A percentile compares a stretch with the other conserved stretches of the same genome.
Conservation (phyloP, 35 echinoderm and acorn worm genomes). For the Apostichopus californicus region DNA sequence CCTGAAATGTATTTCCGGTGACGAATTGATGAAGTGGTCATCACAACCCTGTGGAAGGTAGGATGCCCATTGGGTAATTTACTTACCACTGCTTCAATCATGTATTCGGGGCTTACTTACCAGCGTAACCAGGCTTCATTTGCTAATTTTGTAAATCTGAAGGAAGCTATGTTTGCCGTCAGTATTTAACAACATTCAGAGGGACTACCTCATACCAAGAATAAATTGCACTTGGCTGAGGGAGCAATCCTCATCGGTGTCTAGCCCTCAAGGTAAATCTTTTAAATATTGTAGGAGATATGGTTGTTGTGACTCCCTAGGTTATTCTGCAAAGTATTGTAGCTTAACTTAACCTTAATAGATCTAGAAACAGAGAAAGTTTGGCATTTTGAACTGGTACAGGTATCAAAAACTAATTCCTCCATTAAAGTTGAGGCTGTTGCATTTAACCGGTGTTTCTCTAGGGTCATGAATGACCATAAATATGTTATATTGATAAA, state of each 20-base stretch:
- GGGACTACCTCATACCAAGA: conserved; percentile 17
- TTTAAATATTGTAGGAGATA: conserved; percentile 14
- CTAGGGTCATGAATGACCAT: conserved; percentile 17
- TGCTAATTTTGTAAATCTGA: neutral
- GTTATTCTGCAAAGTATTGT: conserved; percentile 58
- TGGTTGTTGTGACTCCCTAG: conserved; percentile 13
- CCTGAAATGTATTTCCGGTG: neutral
- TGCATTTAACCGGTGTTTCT: neutral
- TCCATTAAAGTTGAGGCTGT: conserved; percentile 58
- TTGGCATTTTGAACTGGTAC: conserved; percentile 30
- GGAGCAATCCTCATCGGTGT: neutral
- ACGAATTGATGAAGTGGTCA: neutral
- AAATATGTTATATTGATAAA: neutral
- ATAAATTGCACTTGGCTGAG: conserved; percentile 44
- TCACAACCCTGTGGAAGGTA: conserved; percentile 12
- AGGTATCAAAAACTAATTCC: conserved; percentile 43
- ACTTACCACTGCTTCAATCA: conserved; percentile 51
- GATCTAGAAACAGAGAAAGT: conserved; percentile 3
- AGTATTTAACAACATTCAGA: conserved; percentile 40
- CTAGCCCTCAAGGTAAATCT: neutral
- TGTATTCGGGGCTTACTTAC: conserved; percentile 50
- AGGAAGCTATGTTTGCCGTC: neutral
- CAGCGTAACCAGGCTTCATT: neutral
- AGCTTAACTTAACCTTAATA: conserved; percentile 41
- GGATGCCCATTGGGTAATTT: conserved; percentile 34